Evolutionary conservation across 2,888 invertebrate genomes (phyloP).

Genomic region (Sturmia bella): DNA sequence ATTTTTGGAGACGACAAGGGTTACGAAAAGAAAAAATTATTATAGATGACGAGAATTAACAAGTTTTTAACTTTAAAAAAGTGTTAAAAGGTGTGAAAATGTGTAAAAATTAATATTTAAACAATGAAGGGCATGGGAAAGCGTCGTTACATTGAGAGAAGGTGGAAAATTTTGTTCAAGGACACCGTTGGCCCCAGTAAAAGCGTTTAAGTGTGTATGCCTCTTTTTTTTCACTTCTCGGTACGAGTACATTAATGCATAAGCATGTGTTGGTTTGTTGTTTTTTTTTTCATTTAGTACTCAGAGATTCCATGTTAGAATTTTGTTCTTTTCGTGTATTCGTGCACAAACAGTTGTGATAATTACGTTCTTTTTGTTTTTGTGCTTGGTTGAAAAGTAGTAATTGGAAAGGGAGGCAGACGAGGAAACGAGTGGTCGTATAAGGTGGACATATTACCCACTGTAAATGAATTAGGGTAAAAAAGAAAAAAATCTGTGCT

Average conservation of each 20-base stretch:
- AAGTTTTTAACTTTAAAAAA: background rate
- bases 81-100: background rate
- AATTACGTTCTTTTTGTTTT: slow-evolving; percentile 45
- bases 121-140: slow-evolving; percentile 66
- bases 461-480: slow-evolving; percentile 28
- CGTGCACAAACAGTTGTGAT: slow-evolving; percentile 35
- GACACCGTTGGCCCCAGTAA: slow-evolving; percentile 72
- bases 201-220: slow-evolving; percentile 45
- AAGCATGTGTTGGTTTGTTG: slow-evolving; percentile 15
- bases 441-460: slow-evolving; percentile 30
- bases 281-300: slow-evolving; percentile 45
- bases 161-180: slow-evolving; percentile 78
- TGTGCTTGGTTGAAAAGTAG: slow-evolving; percentile 20
- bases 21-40: slow-evolving; percentile 15
- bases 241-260: slow-evolving; percentile 9
- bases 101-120: slow-evolving; percentile 21
- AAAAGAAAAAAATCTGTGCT: slow-evolving; percentile 18
- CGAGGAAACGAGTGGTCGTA: slow-evolving; percentile 24
- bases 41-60: background rate
- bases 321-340: slow-evolving; percentile 44
- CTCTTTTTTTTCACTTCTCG: slow-evolving; percentile 33
- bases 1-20: slow-evolving; percentile 22
- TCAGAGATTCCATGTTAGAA: slow-evolving; percentile 48
- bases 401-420: slow-evolving; percentile 5
- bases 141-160: slow-evolving; percentile 72